Conservation (phyloP, 2,113 vertebrate genomes). For the Sinocyclocheilus anshuiensis region DNA sequence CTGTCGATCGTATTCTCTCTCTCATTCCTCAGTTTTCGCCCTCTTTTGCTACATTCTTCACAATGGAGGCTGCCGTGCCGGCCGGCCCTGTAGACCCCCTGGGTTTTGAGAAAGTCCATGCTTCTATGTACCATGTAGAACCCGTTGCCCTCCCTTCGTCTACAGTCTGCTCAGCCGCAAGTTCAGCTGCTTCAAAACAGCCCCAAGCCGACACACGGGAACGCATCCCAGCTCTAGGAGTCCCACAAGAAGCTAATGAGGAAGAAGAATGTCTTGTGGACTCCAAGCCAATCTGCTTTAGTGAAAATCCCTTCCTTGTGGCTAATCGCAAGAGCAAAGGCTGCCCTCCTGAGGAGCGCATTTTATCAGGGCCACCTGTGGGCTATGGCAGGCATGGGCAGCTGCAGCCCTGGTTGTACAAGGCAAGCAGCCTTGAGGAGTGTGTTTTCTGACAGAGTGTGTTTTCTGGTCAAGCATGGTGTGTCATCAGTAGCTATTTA, state of each 20-base stretch:
- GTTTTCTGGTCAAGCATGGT: constrained; percentile 69
- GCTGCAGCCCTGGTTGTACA: constrained; percentile 80
- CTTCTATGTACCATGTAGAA: constrained; percentile 60
- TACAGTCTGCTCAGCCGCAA: constrained; percentile 54
- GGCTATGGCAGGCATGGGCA: constrained; percentile 79
- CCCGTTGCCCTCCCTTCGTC: constrained; percentile 34
- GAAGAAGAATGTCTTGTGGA: constrained; percentile 80
- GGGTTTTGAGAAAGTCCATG: constrained; percentile 62
- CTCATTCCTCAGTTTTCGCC: constrained; percentile 49
- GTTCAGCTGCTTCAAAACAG: constrained; percentile 23
- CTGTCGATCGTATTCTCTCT: constrained; percentile 8
- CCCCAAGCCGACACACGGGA: constrained; percentile 52
- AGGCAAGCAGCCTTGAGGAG: constrained; percentile 77
- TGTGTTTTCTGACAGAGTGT: constrained; percentile 50
- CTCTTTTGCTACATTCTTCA: constrained; percentile 47
- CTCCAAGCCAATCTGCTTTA: constrained; percentile 84
- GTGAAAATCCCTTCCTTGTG: constrained; percentile 84
- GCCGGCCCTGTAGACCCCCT: constrained; percentile 66
- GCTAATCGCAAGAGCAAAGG: constrained; percentile 79
- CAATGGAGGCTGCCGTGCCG: constrained; percentile 72
- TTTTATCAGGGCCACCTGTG: constrained; percentile 77
- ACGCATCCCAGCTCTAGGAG: constrained; percentile 36
- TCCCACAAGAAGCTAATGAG: constrained; percentile 50
- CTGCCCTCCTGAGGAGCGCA: constrained; percentile 57
- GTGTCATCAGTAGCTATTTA: constrained; percentile 54